Evolutionary conservation across 2,797 vertebrate genomes (phyloP).

Genomic region (Oceanodroma leucorhoa): DNA sequence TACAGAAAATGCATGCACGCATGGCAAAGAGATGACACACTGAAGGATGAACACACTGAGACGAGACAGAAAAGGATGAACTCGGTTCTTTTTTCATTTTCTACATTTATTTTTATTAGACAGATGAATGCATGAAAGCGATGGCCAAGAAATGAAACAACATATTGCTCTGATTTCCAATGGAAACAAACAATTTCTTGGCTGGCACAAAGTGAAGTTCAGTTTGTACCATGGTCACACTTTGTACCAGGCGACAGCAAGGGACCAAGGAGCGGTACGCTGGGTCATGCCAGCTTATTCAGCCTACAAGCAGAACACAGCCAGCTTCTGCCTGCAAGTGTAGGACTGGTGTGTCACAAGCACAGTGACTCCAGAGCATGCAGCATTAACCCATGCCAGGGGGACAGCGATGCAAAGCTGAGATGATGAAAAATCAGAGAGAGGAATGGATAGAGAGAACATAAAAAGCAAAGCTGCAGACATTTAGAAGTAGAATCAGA

Average conservation of each 20-base stretch:
- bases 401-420: not conserved
- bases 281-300: not conserved
- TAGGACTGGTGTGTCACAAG: not conserved
- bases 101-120: conserved; percentile 57
- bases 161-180: conserved; percentile 8
- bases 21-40: not conserved
- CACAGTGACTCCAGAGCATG: not conserved
- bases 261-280: not conserved
- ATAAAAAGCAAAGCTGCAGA: conserved; percentile 10
- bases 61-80: not conserved
- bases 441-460: not conserved
- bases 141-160: conserved; percentile 1
- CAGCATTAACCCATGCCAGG: not conserved
- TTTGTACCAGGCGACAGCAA: not conserved
- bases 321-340: not conserved
- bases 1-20: not conserved
- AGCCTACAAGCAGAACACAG: not conserved
- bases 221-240: not conserved
- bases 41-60: not conserved
- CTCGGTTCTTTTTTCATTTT: not conserved
- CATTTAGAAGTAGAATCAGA: conserved; percentile 35
- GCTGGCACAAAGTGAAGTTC: not conserved
- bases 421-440: not conserved
- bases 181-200: not conserved
- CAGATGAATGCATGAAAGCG: not conserved